Base-by-base conservation (phyloP, 2,888 invertebrate genomes). In the Tetheella fluctuosa region DNA sequence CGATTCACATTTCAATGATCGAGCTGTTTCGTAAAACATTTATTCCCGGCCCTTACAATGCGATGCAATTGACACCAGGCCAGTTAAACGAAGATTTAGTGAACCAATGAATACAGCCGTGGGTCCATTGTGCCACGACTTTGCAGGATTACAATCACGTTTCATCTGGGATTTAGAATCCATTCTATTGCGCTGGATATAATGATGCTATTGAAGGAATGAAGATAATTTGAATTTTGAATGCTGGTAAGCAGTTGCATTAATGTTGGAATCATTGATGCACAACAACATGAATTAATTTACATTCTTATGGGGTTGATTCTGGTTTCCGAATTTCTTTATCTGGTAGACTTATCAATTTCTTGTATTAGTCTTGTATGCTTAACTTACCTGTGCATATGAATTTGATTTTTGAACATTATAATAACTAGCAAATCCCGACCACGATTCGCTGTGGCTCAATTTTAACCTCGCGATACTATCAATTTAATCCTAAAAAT, bases 61-160 rank as follows among this genome's bases (percentile, higher is more conserved):
- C 34, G 8, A 34, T 79, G 79, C 77, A 71, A 68, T 72, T 80
- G 80, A 81, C 77, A 80, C 71, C 72, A 65, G 59, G 54, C 28
- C 17, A 67, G 67, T 64, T 77, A 64, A 75, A 74, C 67, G 70
- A 81, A 76, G 76, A 81, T 82, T 79, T 79, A 80, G 71, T 71
- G 77, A 80, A 76, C 73, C 67, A 66, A 55, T 42, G 34, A 23
- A 56, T 42, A 58, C 58, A 28, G 37, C 54, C 17, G 23, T 42
- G 34, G 28, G 23, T 17, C 57, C 61, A 63, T 65, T 65, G 63
- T 63, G 61, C 37, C 23, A 5, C 30, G 34, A 55, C 55, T 55
- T 7, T 12, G 37, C 55, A 25, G 39, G 58, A 56, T 59, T 62
- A 57, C 55, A 60, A 63, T 56, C 62, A 30, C 34, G 34, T 55